phyloP scores from a whole-genome alignment of 2,113 vertebrate genomes.

The Strix uralensis region DNA sequence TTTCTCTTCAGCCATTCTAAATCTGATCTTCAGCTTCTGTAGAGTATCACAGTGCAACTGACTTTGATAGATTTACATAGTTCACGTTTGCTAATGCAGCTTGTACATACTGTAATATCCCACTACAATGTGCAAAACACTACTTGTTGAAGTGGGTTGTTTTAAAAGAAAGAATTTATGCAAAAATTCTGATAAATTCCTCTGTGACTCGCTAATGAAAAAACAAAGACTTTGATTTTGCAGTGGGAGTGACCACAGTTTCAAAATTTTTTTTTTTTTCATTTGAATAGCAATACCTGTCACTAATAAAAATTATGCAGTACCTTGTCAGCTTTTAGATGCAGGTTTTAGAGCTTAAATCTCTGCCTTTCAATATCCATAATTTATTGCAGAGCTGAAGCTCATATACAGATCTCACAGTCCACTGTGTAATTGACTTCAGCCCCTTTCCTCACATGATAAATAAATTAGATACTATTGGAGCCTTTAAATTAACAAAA shows the following conservation, averaged over 20 bases:
- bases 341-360: constrained; percentile 8
- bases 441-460: constrained; percentile 39
- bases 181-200: not conserved
- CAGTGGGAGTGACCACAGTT: not conserved
- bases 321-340: not conserved
- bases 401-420: constrained; percentile 6
- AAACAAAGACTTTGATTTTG: not conserved
- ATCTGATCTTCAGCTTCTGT: not conserved
- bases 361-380: not conserved
- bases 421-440: constrained; percentile 36
- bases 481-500: constrained; percentile 72
- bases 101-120: not conserved
- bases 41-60: not conserved
- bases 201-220: not conserved
- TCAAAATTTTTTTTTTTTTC: not conserved
- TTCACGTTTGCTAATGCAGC: not conserved
- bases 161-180: not conserved
- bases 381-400: constrained; percentile 16
- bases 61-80: not conserved
- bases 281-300: not conserved
- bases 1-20: not conserved
- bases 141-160: not conserved
- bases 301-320: not conserved
- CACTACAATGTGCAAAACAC: not conserved
- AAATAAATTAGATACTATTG: constrained; percentile 62